Base-by-base conservation (phyloP, 2,888 invertebrate genomes). In the Rhagophthalmus giganteus region DNA sequence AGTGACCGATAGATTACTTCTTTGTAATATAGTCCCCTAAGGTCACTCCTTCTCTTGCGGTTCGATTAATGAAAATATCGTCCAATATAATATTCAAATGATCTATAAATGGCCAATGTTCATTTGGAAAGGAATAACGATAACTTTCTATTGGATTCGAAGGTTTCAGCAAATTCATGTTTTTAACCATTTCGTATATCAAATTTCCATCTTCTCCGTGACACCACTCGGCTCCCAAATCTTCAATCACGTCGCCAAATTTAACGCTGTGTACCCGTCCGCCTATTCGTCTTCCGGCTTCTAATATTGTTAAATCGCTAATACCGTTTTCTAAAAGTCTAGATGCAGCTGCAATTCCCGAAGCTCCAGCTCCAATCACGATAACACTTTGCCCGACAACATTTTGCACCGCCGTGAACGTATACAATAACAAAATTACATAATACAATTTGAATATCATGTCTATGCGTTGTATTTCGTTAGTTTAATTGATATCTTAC, bases 341-440 rank as follows among this genome's bases (percentile, higher is more conserved):
- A 3, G 73, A 68, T 10, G 80, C 80, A 9, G 81, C 79, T 9
- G 81, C 77, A 38, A 81, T 71, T 6, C 81, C 82, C 1, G 61
- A 12, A n/a, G 58, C 44, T 2, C 61, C 61, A n/a, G 59, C 59
- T 11, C 61, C 61, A 2, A 61, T 34, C 6, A 61, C 49, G 6
- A 47, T 4, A 8, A 47, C 20, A 20, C 20, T 20, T 5, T 3
- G 20, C n/a, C n/a, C n/a, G n/a, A n/a, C n/a, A n/a, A n/a, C n/a
- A n/a, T n/a, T n/a, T n/a, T n/a, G n/a, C n/a, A n/a, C n/a, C n/a
- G n/a, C n/a, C n/a, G n/a, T 5, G 12, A 9, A n/a, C n/a, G n/a
- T n/a, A n/a, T n/a, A n/a, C n/a, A n/a, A n/a, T n/a, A n/a, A n/a
- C n/a, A n/a, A n/a, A n/a, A n/a, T n/a, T n/a, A n/a, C n/a, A 14